Evolutionary conservation across 2,113 vertebrate genomes (phyloP), one percentile per base, ranked within the genome.

Genomic region (Stegostoma tigrinum): DNA sequence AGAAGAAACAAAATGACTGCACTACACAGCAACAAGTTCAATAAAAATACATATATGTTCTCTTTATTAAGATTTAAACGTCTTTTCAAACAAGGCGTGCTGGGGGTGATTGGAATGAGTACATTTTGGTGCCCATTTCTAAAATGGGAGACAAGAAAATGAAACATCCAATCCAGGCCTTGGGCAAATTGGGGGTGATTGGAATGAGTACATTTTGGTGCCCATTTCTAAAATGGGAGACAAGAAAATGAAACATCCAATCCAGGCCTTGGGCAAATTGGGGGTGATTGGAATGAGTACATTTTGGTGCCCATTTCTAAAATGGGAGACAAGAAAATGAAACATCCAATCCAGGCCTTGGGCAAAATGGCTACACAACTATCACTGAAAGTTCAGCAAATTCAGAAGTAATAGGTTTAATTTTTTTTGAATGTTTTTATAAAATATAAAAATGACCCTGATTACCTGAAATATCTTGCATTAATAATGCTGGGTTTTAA

Each of bases 381-480:
- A 61, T 17, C 30, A 64, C 61, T 66, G 34, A n/a, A 93, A 93
- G 66, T 24, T 93, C 17, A 23, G 23, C 3, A 7, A 38, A 66
- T 21, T 38, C 34, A 91, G 55, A 93, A 38, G 89, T 38, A 34
- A 66, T 17, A 61, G 89, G 17, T 19, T 93, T 23, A n/a, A 91
- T 48, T 66, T 91, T 91, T 66, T 34, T 12, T 27, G 2, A 42
- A 87, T 38, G n/a, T 30, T 83, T 61, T 27, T 17, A 17, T 93
- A n/a, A 66, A 93, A 66, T 93, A n/a, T n/a, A 42, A 67, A 93
- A 38, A 66, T 93, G 61, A 93, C 89, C 87, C 89, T 12, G 61
- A 93, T 90, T 55, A 89, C 61, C 61, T 91, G 89, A 91, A 91
- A 64, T 8, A 6, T 66, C 34, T 66, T 38, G 61, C 27, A n/a